A percentile compares a stretch with the other conserved stretches of the same genome.
These are phyloP conservation scores for Athalia rosae DNA, from an alignment of 2,888 invertebrate genomes.

Conservation along the genomic window DNA sequence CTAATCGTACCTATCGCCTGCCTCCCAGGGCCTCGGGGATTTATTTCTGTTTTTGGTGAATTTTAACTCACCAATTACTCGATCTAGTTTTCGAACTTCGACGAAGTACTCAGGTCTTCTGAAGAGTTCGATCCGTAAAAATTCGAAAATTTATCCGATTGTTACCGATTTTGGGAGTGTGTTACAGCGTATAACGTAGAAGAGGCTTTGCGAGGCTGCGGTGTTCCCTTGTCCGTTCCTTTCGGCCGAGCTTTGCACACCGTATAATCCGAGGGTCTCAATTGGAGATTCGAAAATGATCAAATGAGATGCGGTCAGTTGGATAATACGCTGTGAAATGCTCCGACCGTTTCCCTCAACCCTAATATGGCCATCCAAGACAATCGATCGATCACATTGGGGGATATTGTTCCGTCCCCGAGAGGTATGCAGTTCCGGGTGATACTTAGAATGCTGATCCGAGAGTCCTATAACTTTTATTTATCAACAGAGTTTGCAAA, in stretches of 20 bases:
- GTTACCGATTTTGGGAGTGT: constrained; percentile 53
- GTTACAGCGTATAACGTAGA: constrained; percentile 66
- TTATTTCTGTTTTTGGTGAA: constrained; percentile 54
- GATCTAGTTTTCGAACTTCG: background rate
- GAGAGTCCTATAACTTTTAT: constrained; percentile 38
- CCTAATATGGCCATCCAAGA: constrained; percentile 53
- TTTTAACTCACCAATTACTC: constrained; percentile 7
- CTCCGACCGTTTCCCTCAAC: constrained; percentile 54
- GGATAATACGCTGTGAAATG: constrained; percentile 60
- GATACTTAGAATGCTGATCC: constrained; percentile 72
- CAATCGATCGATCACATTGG: constrained; percentile 58
- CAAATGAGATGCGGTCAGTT: background rate
- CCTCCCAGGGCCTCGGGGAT: constrained; percentile 68
- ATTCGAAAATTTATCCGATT: no score
- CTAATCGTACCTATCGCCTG: constrained; percentile 65
- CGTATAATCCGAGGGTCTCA: constrained; percentile 54
- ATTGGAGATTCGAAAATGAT: background rate
- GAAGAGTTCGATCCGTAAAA: background rate
- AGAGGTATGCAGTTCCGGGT: constrained; percentile 73
- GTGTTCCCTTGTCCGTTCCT: constrained; percentile 58
- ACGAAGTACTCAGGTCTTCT: background rate
- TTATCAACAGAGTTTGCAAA: constrained; percentile 2
- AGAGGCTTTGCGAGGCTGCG: constrained; percentile 72
- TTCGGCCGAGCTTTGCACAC: constrained; percentile 59
- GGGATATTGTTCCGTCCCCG: constrained; percentile 43